Evolutionary conservation across 2,113 vertebrate species (phyloP), one percentile per base, ranked within the genome.

Genomic region (Macroglossus sobrinus): DNA sequence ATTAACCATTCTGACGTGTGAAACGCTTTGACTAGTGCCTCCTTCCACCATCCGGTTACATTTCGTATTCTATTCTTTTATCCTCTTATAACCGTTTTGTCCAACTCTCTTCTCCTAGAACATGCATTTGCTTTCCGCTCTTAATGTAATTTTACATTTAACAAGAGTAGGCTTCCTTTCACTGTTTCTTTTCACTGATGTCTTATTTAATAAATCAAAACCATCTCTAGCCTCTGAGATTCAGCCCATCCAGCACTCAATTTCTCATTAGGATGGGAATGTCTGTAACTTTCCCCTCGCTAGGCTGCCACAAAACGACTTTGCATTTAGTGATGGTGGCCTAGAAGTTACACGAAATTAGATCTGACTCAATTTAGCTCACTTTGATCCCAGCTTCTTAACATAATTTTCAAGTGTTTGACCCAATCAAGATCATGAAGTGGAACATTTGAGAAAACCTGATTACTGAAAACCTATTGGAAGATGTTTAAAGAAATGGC

Each of bases 151-250:
- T 95, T 96, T 78, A 64, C 9, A 15, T 64, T 94, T 90, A 95
- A 93, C 80, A 82, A 35, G 61, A 71, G 50, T 84, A 92, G 72
- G 55, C 53, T 80, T 94, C 38, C 79, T 88, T 91, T 28, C 0
- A 14, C 87, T 95, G 15, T 92, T 90, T 93, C 84, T 88, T 95
- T 97, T 88, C 69, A 69, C 72, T 18, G 81, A 66, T 95, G 94
- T 97, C 96, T 94, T 94, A 76, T 96, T 97, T 93, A 92, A 97
- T 97, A 95, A 94, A 90, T 97, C 94, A 84, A 71, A 89, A 89
- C 26, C 33, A 74, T 80, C 88, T 93, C 59, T n/a, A 59, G 85
- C 72, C 89, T 94, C 76, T 50, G 45, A 85, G 33, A 81, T 45
- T 38, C 91, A 95, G 50, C 63, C 50, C 53, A 53, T 75, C 91